Conservation (phyloP, 2,888 invertebrate species). For the Phengaris alcon region DNA sequence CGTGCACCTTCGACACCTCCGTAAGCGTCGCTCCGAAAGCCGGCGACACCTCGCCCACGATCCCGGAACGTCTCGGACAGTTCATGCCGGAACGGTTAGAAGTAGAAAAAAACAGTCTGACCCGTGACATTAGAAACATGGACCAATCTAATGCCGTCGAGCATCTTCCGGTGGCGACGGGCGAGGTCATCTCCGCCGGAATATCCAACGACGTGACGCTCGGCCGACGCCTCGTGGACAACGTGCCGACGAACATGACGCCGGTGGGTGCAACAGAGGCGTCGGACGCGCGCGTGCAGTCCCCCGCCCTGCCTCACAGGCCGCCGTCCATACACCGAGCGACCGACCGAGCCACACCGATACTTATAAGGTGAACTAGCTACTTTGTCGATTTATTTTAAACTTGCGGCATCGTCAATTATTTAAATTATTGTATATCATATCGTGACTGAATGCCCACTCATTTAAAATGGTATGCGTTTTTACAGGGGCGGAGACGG, state of each 20-base stretch:
- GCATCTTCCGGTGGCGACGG: constrained; percentile 20
- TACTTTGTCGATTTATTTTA: neutral
- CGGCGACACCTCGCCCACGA: constrained; percentile 37
- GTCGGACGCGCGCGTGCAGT: constrained; percentile 66
- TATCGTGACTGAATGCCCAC: neutral
- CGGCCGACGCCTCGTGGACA: constrained; percentile 49
- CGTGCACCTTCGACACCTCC: constrained; percentile 60
- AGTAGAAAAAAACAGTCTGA: neutral
- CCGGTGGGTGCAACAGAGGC: constrained; percentile 67
- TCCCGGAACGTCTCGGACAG: constrained; percentile 35
- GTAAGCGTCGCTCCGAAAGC: constrained; percentile 43
- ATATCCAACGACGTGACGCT: constrained; percentile 40
- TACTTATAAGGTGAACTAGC: constrained; percentile 59
- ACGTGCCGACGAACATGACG: constrained; percentile 56
- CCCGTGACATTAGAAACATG: constrained; percentile 17
- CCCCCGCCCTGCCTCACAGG: constrained; percentile 70
- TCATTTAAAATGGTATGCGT: neutral
- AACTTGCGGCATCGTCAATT: neutral
- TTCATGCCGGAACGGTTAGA: constrained; percentile 32
- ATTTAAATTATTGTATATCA: neutral
- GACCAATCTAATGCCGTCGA: constrained; percentile 10
- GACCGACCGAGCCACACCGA: constrained; percentile 62
- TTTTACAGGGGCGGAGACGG: constrained; percentile 42
- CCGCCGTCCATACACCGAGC: constrained; percentile 57
- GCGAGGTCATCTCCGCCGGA: constrained; percentile 36